Percentiles rank a stretch among this genome's conserved stretches.
phyloP scores from a whole-genome alignment of 2,888 invertebrate species.

The Macropis europaea region DNA sequence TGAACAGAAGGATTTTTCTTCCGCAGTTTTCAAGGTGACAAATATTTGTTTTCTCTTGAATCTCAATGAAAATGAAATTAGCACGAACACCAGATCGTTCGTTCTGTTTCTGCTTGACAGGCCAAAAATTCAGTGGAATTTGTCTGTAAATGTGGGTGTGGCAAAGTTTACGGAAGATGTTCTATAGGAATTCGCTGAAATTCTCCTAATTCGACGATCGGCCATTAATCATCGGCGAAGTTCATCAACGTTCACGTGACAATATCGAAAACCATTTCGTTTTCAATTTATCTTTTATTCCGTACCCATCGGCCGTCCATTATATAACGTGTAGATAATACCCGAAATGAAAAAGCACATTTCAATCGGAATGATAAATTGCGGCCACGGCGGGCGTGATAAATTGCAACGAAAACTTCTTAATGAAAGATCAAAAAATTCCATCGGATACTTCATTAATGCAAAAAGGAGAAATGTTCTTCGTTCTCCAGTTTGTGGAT shows the following conservation, averaged over 20 bases:
- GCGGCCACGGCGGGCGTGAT: not conserved
- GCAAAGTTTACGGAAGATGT: no score
- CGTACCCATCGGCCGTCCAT: constrained; percentile 9
- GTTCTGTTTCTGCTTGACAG: no score
- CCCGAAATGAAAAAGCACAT: constrained; percentile 2
- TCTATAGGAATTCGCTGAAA: constrained; percentile 5
- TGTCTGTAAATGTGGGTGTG: no score
- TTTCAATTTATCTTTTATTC: constrained; percentile 32
- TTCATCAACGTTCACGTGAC: constrained; percentile 24
- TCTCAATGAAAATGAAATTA: no score
- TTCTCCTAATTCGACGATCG: not conserved
- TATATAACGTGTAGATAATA: not conserved
- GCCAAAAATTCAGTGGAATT: no score
- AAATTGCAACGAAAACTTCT: constrained; percentile 2
- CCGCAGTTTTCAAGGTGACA: no score
- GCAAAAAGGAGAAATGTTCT: not conserved
- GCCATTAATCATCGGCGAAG: constrained; percentile 28
- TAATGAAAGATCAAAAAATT: not conserved
- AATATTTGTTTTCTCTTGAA: no score
- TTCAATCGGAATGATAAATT: constrained; percentile 23
- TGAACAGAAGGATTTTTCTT: no score
- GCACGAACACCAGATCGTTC: no score
- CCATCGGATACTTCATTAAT: constrained; percentile 1
- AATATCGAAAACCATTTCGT: constrained; percentile 42
- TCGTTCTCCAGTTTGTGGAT: not conserved